Percentiles rank a stretch among this genome's conserved stretches.
phyloP scores from a whole-genome alignment of 2,888 invertebrate species.

The Campoplex nolae region DNA sequence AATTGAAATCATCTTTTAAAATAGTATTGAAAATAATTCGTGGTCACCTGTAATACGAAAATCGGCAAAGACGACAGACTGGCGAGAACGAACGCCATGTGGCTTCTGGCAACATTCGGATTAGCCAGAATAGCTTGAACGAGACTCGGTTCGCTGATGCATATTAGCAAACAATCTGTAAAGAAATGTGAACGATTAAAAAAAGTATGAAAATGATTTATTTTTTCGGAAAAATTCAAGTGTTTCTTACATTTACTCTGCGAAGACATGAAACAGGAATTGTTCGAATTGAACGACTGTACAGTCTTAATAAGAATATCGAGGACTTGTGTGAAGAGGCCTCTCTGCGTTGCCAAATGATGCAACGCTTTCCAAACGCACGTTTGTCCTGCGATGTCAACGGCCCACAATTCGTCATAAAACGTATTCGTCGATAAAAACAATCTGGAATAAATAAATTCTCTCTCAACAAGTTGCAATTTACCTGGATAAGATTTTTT shows the following conservation, averaged over 20 bases:
- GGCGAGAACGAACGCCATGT: slow-evolving; percentile 85
- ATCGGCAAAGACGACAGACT: slow-evolving; percentile 86
- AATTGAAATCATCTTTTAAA: not conserved
- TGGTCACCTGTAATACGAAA: slow-evolving; percentile 86
- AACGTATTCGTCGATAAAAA: slow-evolving; percentile 87
- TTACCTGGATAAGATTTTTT: no score
- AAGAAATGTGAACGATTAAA: slow-evolving; percentile 20
- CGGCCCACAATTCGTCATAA: slow-evolving; percentile 88
- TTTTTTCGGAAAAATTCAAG: not conserved
- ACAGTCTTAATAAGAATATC: slow-evolving; percentile 86
- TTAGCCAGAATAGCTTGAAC: slow-evolving; percentile 85
- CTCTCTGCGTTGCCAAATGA: slow-evolving; percentile 86
- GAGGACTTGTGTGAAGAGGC: slow-evolving; percentile 86
- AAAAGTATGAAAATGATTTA: slow-evolving; percentile 1
- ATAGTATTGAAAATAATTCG: not conserved
- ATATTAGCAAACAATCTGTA: slow-evolving; percentile 85
- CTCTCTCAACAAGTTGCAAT: not conserved
- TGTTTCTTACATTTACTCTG: slow-evolving; percentile 69
- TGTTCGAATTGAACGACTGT: slow-evolving; percentile 72
- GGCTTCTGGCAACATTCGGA: slow-evolving; percentile 83
- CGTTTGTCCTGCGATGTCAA: slow-evolving; percentile 88
- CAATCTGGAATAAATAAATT: slow-evolving; percentile 82
- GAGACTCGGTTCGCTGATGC: slow-evolving; percentile 83
- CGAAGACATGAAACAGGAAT: slow-evolving; percentile 73
- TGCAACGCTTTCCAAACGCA: slow-evolving; percentile 87